A percentile compares a stretch with the other conserved stretches of the same genome.
These are phyloP conservation scores for Beris chalybata DNA, from an alignment of 2,888 invertebrate genomes.

Conservation along the genomic window DNA sequence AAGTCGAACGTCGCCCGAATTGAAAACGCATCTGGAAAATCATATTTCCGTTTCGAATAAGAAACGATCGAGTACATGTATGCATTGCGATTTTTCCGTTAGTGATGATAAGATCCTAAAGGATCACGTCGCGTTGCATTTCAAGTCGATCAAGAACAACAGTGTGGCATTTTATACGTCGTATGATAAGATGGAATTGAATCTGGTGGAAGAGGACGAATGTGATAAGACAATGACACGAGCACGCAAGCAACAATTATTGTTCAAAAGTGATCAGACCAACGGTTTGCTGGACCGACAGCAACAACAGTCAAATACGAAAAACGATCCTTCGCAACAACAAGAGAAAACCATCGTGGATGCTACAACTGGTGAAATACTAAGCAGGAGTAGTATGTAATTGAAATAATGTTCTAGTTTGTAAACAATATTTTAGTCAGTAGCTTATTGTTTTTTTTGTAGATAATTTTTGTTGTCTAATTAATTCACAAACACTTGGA, in stretches of 20 bases:
- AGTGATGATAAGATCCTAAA: conserved; percentile 72
- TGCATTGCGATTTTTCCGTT: conserved; percentile 80
- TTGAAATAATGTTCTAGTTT: too few relatives aligned
- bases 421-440: neutral
- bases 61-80: conserved; percentile 68
- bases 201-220: conserved; percentile 43
- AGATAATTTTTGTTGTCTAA: neutral
- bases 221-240: neutral
- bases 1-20: conserved; percentile 67
- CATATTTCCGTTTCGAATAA: conserved; percentile 67
- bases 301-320: neutral
- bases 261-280: neutral
- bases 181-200: conserved; percentile 53
- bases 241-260: neutral
- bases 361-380: conserved; percentile 34
- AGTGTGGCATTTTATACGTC: conserved; percentile 53
- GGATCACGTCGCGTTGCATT: conserved; percentile 81
- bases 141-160: conserved; percentile 56
- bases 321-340: neutral
- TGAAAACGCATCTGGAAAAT: conserved; percentile 74
- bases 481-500: conserved; percentile 44
- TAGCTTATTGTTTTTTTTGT: neutral
- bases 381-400: conserved; percentile 18
- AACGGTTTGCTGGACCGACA: conserved; percentile 1
- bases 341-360: conserved; percentile 26